A percentile compares a stretch with the other conserved stretches of the same genome.
These are phyloP conservation scores for Cryptomyrus ogoouensis DNA, from an alignment of 2,113 vertebrate genomes.

Conservation along the genomic window DNA sequence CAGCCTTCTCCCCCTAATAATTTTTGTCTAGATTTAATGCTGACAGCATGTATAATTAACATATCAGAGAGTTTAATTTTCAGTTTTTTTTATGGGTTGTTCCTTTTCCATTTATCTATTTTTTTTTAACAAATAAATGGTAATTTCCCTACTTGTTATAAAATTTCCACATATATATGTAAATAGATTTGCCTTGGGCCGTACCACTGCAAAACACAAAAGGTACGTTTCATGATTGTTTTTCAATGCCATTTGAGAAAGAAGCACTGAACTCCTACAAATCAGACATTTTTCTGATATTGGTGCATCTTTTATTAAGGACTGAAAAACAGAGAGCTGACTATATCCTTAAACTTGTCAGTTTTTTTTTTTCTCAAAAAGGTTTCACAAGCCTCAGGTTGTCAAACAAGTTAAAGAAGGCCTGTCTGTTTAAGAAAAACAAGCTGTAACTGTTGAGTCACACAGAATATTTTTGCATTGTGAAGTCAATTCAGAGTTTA, in stretches of 20 bases:
- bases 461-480: not conserved
- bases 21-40: slow-evolving; percentile 10
- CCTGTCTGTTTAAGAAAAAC: not conserved
- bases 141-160: slow-evolving; percentile 3
- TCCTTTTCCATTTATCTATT: not conserved
- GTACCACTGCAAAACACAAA: not conserved
- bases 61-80: slow-evolving; percentile 13
- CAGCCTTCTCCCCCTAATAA: not conserved
- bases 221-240: not conserved
- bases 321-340: not conserved
- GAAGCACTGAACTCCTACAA: not conserved
- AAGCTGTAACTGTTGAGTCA: not conserved
- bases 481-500: not conserved
- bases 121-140: slow-evolving; percentile 4
- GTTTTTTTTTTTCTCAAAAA: not conserved
- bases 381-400: not conserved
- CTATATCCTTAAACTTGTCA: not conserved
- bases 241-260: not conserved
- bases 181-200: not conserved
- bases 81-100: slow-evolving; percentile 7
- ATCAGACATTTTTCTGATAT: not conserved
- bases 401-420: not conserved
- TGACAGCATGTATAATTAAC: slow-evolving; percentile 15
- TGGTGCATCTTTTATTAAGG: not conserved
- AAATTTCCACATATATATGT: slow-evolving; percentile 7